A percentile compares a stretch with the other conserved stretches of the same genome.
Evolutionary conservation across 2,888 invertebrate genomes (phyloP).

Genomic region (Hirudinaria manillensis): DNA sequence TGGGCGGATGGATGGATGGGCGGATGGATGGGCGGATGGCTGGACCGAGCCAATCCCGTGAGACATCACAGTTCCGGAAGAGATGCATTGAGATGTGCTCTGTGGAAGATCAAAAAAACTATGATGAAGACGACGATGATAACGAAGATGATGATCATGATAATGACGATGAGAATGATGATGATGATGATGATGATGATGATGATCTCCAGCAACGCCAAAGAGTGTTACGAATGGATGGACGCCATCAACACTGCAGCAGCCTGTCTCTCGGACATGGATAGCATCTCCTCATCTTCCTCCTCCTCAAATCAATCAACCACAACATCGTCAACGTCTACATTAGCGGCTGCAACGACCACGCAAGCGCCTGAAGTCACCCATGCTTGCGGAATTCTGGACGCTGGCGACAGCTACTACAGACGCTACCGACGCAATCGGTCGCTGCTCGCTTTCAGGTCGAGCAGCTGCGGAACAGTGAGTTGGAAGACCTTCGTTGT

Average conservation of each 20-base stretch:
- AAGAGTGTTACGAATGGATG: conserved; percentile 23
- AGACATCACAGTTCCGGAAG: no score
- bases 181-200: conserved; percentile 1
- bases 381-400: background rate
- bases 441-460: background rate
- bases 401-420: background rate
- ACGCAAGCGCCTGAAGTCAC: background rate
- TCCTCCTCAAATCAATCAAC: no score
- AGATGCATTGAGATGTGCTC: no score
- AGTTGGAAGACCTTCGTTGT: background rate
- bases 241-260: conserved; percentile 23
- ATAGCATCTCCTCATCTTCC: background rate
- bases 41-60: no score
- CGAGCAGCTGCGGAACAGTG: background rate
- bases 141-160: conserved; percentile 17
- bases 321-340: background rate
- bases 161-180: conserved; percentile 28
- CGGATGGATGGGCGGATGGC: no score
- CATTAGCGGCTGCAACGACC: background rate
- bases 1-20: no score
- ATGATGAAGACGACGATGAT: conserved; percentile 21
- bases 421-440: background rate
- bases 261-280: background rate
- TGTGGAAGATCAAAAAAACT: background rate
- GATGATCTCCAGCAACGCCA: conserved; percentile 17